Evolutionary conservation across 2,888 invertebrate species (phyloP).

Genomic region (Penaeus monodon): DNA sequence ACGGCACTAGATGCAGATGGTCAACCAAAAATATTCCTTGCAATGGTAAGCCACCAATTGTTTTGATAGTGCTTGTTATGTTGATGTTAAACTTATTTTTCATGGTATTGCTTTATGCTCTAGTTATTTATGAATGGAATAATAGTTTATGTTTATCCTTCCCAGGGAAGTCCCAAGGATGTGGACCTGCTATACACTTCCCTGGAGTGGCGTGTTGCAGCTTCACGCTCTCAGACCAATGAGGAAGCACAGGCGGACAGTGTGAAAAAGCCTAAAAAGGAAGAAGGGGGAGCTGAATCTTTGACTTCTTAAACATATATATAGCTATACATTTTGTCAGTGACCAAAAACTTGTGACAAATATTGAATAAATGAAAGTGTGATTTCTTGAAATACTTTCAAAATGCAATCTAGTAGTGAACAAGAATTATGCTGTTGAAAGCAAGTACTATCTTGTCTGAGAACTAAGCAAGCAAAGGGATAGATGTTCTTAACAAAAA

Average conservation of each 20-base stretch:
- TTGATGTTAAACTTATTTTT: too few relatives aligned
- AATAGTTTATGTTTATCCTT: not conserved
- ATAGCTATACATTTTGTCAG: not conserved
- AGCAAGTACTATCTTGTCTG: too few relatives aligned
- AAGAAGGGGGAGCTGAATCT: conserved; percentile 15
- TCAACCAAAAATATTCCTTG: conserved; percentile 64
- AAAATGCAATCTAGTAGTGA: too few relatives aligned
- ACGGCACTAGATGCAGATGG: conserved; percentile 84
- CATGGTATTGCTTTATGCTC: not conserved
- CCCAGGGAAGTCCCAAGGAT: conserved; percentile 63
- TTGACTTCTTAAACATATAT: conserved; percentile 19
- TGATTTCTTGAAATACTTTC: too few relatives aligned
- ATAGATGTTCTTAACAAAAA: too few relatives aligned
- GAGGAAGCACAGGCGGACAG: conserved; percentile 24
- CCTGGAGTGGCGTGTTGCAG: conserved; percentile 63
- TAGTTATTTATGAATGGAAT: not conserved
- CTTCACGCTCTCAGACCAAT: conserved; percentile 46
- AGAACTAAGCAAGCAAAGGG: too few relatives aligned
- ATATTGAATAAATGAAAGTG: not conserved
- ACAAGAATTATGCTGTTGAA: too few relatives aligned
- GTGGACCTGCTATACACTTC: conserved; percentile 62
- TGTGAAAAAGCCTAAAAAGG: conserved; percentile 23
- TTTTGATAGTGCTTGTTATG: not conserved
- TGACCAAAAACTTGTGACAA: not conserved
- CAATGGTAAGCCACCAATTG: conserved; percentile 47